Conservation (phyloP, 2,113 vertebrate genomes). For the Ginglymostoma cirratum region DNA sequence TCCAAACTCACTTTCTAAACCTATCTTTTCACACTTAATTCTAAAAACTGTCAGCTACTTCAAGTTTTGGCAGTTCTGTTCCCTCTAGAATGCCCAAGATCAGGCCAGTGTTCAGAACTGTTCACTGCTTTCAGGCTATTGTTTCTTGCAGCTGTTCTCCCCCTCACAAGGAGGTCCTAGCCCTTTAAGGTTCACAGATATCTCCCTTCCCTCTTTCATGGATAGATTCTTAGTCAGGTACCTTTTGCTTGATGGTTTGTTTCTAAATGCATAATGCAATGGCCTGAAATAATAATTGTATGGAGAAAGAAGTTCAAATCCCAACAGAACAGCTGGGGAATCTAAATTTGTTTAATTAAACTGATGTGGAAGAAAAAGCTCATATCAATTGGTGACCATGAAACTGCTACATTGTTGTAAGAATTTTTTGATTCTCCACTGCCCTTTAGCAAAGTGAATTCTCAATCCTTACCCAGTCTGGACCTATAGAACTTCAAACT, state of each 20-base stretch:
- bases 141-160: not conserved
- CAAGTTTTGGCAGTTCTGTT: not conserved
- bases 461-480: not conserved
- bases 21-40: too few relatives aligned
- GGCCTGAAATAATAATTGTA: not conserved
- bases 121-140: not conserved
- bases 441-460: not conserved
- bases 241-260: not conserved
- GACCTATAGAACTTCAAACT: not conserved
- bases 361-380: not conserved
- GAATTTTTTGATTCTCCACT: not conserved
- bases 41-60: not conserved
- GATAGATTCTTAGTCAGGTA: not conserved
- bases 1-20: not conserved
- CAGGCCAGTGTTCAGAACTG: not conserved
- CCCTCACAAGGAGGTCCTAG: too few relatives aligned
- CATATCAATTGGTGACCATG: not conserved
- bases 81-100: too few relatives aligned
- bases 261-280: not conserved
- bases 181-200: too few relatives aligned
- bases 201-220: too few relatives aligned
- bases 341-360: not conserved
- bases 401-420: not conserved
- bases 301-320: not conserved
- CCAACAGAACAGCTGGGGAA: not conserved